These are phyloP conservation scores for Adoxophyes honmai DNA, from an alignment of 1,140 invertebrate species.

Conservation along the genomic window DNA sequence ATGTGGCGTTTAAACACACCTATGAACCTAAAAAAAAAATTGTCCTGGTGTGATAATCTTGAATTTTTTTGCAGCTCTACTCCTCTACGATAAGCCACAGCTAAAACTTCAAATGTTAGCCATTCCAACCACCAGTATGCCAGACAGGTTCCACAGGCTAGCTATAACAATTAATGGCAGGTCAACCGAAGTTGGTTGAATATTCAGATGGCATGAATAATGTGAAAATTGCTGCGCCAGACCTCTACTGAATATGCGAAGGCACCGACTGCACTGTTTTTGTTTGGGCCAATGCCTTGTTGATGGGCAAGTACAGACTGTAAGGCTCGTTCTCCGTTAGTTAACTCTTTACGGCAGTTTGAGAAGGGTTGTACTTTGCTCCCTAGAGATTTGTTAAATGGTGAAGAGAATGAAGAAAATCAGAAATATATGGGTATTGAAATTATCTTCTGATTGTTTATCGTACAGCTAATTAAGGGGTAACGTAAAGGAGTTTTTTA, in stretches of 20 bases:
- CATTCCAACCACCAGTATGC: slow-evolving; percentile 23
- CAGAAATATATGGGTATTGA: too few relatives aligned
- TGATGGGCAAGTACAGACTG: slow-evolving; percentile 26
- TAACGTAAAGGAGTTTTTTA: too few relatives aligned
- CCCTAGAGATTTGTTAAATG: too few relatives aligned
- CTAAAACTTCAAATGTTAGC: too few relatives aligned
- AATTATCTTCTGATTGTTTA: too few relatives aligned
- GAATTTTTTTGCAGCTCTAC: too few relatives aligned
- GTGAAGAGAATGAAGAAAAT: too few relatives aligned
- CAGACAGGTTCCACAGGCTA: slow-evolving; percentile 34
- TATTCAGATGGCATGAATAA: slow-evolving; percentile 69
- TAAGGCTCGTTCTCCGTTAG: not conserved
- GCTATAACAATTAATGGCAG: slow-evolving; percentile 69
- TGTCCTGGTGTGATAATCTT: too few relatives aligned
- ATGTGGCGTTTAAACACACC: too few relatives aligned
- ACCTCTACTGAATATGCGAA: slow-evolving; percentile 52
- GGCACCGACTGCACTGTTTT: slow-evolving; percentile 46
- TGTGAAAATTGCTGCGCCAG: slow-evolving; percentile 58
- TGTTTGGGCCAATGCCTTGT: slow-evolving; percentile 55
- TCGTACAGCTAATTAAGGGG: too few relatives aligned
- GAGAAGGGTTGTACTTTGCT: not conserved
- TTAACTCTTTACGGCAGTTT: not conserved
- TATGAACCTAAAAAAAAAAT: too few relatives aligned
- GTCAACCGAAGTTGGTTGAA: slow-evolving; percentile 62
- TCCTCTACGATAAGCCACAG: too few relatives aligned